Evolutionary conservation across 1,140 invertebrate species (phyloP), one percentile per base, ranked within the genome.

Genomic region (Kradibia gibbosae): DNA sequence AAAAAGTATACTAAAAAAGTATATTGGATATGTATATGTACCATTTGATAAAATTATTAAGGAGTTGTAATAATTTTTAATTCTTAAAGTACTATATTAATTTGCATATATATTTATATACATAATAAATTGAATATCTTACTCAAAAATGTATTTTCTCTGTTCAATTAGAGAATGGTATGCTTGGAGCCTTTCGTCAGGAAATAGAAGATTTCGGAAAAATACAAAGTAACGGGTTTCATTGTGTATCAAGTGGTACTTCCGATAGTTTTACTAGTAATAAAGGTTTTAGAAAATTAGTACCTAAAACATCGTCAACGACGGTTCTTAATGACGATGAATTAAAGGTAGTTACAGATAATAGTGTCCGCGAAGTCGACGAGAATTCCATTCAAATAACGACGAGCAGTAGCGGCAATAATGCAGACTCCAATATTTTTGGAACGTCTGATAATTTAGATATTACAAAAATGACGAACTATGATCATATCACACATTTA

Each of bases 401-500:
- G n/a, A 82, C 80, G 36, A 82, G 42, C 15, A 82, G 73, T 25
- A 55, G n/a, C 53, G 78, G 13, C 72, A 84, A 81, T 81, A 79
- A 75, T 55, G 84, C 84, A 67, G 87, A 88, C 71, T 83, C 87
- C 31, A 88, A 85, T 79, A 88, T 91, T 83, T 91, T 91, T 84
- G 89, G 85, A 28, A 86, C 86, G 70, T 73, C 86, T 42, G 88
- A 90, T 39, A 89, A 87, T 86, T 84, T 89, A 15, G 88, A 89
- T 50, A 87, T 89, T 50, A 81, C 85, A 45, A 89, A 87, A 83
- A 85, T 90, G 28, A 55, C 85, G 13, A 87, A 83, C 70, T 91
- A 91, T 39, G 89, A 90, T 84, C 88, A 90, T 62, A 89, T 90
- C 34, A 80, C 86, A 10, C 89, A 90, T 82, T 84, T 91, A 70